phyloP scores from a whole-genome alignment of 2,797 vertebrate genomes.

The Thalassophryne amazonica region DNA sequence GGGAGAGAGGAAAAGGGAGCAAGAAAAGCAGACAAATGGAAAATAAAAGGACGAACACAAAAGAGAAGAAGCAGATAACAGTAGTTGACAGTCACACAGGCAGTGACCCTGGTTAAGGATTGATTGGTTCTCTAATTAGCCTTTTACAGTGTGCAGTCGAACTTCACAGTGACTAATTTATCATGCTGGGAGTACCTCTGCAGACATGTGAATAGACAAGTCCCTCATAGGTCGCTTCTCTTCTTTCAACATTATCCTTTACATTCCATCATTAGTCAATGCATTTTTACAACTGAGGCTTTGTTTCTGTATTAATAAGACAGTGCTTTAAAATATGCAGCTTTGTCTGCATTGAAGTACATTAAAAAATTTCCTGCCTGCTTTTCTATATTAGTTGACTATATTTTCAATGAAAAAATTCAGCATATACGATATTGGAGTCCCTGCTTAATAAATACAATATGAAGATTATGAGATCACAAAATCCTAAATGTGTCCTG shows the following conservation, averaged over 20 bases:
- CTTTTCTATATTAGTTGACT: too few relatives aligned
- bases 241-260: slow-evolving; percentile 31
- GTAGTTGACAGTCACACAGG: slow-evolving; percentile 59
- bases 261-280: neutral
- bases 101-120: slow-evolving; percentile 55
- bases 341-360: too few relatives aligned
- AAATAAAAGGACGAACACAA: slow-evolving; percentile 30
- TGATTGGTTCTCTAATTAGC: slow-evolving; percentile 75
- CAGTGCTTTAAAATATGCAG: too few relatives aligned
- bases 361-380: too few relatives aligned
- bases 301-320: too few relatives aligned
- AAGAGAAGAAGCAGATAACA: slow-evolving; percentile 46
- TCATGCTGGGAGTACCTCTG: slow-evolving; percentile 57
- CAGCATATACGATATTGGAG: too few relatives aligned
- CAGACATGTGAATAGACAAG: slow-evolving; percentile 52
- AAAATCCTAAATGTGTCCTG: slow-evolving; percentile 15
- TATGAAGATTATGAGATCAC: neutral
- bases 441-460: slow-evolving; percentile 3
- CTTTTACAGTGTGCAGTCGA: slow-evolving; percentile 52
- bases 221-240: slow-evolving; percentile 35
- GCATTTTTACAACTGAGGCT: slow-evolving; percentile 8
- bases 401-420: too few relatives aligned
- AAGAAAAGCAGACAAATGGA: slow-evolving; percentile 24
- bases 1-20: slow-evolving; percentile 12
- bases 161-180: slow-evolving; percentile 62